Evolutionary conservation across 2,113 vertebrate species (phyloP), one percentile per base, ranked within the genome.

Genomic region (Esox niger): DNA sequence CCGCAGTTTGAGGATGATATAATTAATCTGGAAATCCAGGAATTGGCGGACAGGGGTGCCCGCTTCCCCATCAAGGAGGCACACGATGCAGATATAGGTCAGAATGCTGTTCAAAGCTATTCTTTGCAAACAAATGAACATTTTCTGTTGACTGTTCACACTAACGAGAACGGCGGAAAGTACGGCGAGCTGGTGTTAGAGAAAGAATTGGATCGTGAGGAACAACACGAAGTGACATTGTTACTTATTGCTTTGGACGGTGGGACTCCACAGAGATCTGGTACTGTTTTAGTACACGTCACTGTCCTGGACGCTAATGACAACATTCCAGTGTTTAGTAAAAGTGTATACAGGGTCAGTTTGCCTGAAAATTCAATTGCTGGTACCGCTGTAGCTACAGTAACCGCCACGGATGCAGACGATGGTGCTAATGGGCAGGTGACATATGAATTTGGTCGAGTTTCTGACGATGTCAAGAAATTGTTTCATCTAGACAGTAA

Each of bases 351-450:
- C 31, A 54, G 47, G 46, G 75, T 65, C 0, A 60, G 10, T 79
- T 72, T 0, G 5, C 82, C 84, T n/a, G 79, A 80, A 57, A 77
- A 80, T 32, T 58, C 66, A 8, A 29, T 66, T 9, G 6, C 66
- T 0, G 86, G 87, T 25, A 84, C 90, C 1, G 71, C 84, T 27
- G 82, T 94, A 0, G 70, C 87, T 27, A 82, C 55, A 31, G 83
- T 90, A 47, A 78, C 29, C 0, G 92, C 93, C 2, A 86, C 52
- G 0, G 88, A 90, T 56, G 66, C 69, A 49, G 89, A 90, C 61
- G 86, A 88, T 4, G 0, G 93, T 21, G 79, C 82, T 66, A 94
- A 94, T 0, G 93, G 93, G 1, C 90, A 93, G 30, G 84, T 94
- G 7, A 52, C 32, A 0, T 80, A 80, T 65, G 74, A 71, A 17